phyloP scores from a whole-genome alignment of 2,113 vertebrate genomes.

The Loxodonta africana region DNA sequence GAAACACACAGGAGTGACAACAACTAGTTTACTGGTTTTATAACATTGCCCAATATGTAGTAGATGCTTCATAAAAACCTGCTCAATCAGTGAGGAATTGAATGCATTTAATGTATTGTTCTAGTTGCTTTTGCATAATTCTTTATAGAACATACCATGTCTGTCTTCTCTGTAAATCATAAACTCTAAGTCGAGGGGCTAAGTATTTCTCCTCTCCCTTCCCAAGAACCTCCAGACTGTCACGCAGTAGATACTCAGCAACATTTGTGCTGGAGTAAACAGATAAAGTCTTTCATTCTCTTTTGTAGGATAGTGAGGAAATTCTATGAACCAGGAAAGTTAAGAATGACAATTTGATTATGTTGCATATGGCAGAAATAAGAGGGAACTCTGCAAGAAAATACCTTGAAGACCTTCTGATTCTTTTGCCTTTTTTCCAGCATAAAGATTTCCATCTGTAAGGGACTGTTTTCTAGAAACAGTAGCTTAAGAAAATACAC shows the following conservation, averaged over 20 bases:
- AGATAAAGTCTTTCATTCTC: slow-evolving; percentile 32
- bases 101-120: background rate
- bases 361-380: slow-evolving; percentile 14
- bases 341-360: slow-evolving; percentile 23
- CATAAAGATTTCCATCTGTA: slow-evolving; percentile 78
- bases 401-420: slow-evolving; percentile 65
- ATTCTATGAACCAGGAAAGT: slow-evolving; percentile 43
- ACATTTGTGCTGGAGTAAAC: background rate
- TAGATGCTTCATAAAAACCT: slow-evolving; percentile 37
- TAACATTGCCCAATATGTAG: background rate
- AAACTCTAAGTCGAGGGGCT: slow-evolving; percentile 35
- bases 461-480: slow-evolving; percentile 73
- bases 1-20: background rate
- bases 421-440: slow-evolving; percentile 50
- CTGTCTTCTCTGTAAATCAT: background rate
- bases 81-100: background rate
- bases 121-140: background rate
- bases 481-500: slow-evolving; percentile 81
- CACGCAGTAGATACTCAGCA: background rate
- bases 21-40: background rate
- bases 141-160: background rate
- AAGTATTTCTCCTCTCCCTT: background rate
- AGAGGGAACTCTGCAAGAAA: slow-evolving; percentile 50
- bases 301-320: slow-evolving; percentile 21
- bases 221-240: background rate